phyloP scores from a whole-genome alignment of 1,140 invertebrate genomes.

The Atta cephalotes region DNA sequence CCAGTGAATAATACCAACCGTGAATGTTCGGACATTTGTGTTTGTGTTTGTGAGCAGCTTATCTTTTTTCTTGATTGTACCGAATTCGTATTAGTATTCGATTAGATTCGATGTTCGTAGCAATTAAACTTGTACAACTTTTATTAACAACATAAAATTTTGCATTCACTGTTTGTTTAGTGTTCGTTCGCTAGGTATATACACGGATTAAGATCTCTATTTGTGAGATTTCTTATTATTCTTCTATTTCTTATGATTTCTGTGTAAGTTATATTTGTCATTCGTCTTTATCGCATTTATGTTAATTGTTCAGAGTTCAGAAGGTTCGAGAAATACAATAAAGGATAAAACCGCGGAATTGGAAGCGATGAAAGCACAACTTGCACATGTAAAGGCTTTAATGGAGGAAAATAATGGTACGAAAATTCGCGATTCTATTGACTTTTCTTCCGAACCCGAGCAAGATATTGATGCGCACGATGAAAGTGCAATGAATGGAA shows the following conservation, averaged over 20 bases:
- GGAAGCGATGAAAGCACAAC: constrained; percentile 82
- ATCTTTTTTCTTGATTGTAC: too few relatives aligned
- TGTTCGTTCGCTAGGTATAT: too few relatives aligned
- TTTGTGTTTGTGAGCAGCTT: too few relatives aligned
- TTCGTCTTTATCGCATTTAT: background rate
- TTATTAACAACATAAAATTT: too few relatives aligned
- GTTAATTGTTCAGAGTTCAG: constrained; percentile 74
- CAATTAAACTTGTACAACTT: too few relatives aligned
- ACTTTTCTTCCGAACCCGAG: constrained; percentile 74
- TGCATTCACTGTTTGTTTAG: background rate
- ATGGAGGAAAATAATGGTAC: constrained; percentile 79
- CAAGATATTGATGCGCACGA: constrained; percentile 71
- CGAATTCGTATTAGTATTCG: too few relatives aligned
- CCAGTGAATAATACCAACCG: too few relatives aligned
- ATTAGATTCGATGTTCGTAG: too few relatives aligned
- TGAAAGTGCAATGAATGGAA: constrained; percentile 49
- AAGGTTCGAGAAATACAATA: constrained; percentile 73
- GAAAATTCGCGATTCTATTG: constrained; percentile 71
- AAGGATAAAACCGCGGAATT: constrained; percentile 82
- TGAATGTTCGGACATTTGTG: too few relatives aligned
- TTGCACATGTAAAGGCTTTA: constrained; percentile 82
- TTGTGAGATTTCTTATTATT: background rate
- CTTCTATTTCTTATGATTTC: background rate
- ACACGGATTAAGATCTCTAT: too few relatives aligned
- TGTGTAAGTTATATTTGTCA: background rate